Conservation (phyloP, 2,113 vertebrate species). For the Lepus timidus region DNA sequence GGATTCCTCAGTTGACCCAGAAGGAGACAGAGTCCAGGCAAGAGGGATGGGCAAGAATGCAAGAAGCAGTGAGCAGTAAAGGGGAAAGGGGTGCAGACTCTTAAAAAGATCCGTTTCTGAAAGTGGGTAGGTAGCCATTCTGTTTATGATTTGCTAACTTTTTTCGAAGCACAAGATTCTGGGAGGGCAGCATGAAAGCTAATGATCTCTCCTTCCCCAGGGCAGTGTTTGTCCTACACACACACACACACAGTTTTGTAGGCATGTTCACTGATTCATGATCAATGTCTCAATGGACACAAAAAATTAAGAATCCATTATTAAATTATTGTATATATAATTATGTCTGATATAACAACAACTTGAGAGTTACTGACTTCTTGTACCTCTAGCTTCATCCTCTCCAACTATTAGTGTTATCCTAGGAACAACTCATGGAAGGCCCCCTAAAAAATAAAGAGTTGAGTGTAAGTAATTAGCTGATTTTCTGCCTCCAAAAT, state of each 20-base stretch:
- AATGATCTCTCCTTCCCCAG: background rate
- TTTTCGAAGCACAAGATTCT: slow-evolving; percentile 11
- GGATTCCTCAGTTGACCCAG: background rate
- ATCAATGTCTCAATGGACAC: background rate
- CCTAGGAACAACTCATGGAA: slow-evolving; percentile 52
- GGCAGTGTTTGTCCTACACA: background rate
- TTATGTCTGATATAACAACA: background rate
- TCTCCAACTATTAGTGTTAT: slow-evolving; percentile 19
- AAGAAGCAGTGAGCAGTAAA: background rate
- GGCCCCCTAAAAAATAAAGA: slow-evolving; percentile 22
- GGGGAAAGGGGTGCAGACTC: background rate
- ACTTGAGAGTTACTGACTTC: slow-evolving; percentile 1
- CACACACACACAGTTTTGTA: background rate
- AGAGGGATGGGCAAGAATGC: background rate
- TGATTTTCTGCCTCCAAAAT: slow-evolving; percentile 52
- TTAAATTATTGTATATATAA: slow-evolving; percentile 15
- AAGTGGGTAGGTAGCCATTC: background rate
- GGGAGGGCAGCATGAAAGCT: slow-evolving; percentile 42
- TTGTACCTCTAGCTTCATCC: background rate
- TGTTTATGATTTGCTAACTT: background rate
- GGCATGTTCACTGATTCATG: slow-evolving; percentile 43
- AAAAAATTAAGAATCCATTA: slow-evolving; percentile 22
- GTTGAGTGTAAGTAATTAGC: slow-evolving; percentile 23
- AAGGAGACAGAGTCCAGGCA: slow-evolving; percentile 28
- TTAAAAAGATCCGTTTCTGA: slow-evolving; percentile 30